Conservation (phyloP, 2,888 invertebrate species). For the Lasius platythorax region DNA sequence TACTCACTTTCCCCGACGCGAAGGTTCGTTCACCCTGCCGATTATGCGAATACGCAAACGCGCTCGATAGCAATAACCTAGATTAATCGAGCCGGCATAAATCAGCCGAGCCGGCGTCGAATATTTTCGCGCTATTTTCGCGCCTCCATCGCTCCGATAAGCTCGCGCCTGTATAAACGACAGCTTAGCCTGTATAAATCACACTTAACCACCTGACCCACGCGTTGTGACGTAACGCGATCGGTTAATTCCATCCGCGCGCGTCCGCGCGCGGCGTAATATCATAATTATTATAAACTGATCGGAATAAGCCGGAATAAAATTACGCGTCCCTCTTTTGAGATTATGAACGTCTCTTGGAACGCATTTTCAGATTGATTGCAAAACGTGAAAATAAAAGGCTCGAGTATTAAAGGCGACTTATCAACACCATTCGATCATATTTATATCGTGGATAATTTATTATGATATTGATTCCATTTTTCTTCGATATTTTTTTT, state of each 20-base stretch:
- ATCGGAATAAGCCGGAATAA: background rate
- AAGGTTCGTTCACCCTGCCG: constrained; percentile 75
- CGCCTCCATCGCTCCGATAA: constrained; percentile 23
- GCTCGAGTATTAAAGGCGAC: background rate
- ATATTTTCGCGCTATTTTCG: constrained; percentile 59
- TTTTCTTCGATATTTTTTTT: background rate
- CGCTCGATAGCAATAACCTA: constrained; percentile 75
- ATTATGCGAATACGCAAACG: constrained; percentile 75
- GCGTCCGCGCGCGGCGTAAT: background rate
- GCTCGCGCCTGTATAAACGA: constrained; percentile 28
- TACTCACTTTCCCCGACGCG: constrained; percentile 35
- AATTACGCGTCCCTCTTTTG: background rate
- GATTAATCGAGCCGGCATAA: constrained; percentile 73
- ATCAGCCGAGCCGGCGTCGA: constrained; percentile 55
- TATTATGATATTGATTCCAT: background rate
- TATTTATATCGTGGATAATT: background rate
- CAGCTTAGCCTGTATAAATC: constrained; percentile 28
- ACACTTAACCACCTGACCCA: constrained; percentile 7
- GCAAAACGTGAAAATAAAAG: background rate
- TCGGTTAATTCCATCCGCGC: constrained; percentile 5
- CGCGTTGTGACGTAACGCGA: constrained; percentile 35
- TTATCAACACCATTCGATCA: background rate
- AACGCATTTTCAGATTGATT: background rate
- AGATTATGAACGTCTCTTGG: background rate
- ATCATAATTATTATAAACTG: constrained; percentile 11